Evolutionary conservation across 1,140 invertebrate species (phyloP).

Genomic region (Laupala kohalensis): DNA sequence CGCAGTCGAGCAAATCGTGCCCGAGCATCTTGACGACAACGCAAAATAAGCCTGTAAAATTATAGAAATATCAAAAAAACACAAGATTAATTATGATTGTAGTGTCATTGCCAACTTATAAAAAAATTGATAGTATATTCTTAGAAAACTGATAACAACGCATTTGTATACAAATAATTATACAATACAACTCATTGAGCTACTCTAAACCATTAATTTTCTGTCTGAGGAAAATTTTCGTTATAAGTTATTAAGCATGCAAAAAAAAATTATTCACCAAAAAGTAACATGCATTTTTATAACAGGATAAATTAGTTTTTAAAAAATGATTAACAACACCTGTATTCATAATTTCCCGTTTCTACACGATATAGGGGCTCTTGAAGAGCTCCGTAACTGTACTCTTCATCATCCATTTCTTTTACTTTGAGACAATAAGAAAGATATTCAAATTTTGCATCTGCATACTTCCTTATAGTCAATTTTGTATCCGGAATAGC

Average conservation of each 20-base stretch:
- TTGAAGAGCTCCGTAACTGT: conserved; percentile 82
- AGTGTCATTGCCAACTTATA: no score
- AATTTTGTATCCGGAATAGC: conserved; percentile 95
- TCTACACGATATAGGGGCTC: conserved; percentile 95
- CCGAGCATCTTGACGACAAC: conserved; percentile 89
- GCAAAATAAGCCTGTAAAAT: conserved; percentile 58
- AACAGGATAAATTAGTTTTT: background rate
- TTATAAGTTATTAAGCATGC: no score
- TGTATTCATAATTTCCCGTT: conserved; percentile 98
- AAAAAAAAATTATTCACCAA: no score
- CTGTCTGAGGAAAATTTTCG: no score
- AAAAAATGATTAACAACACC: conserved; percentile 32
- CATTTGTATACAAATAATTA: no score
- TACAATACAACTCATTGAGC: no score
- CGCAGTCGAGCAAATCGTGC: conserved; percentile 80
- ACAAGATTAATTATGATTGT: no score
- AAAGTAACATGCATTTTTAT: no score
- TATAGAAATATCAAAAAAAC: no score
- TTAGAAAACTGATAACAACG: no score
- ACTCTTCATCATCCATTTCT: conserved; percentile 98
- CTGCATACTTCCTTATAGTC: conserved; percentile 94
- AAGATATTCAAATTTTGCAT: conserved; percentile 96
- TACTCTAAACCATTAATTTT: no score
- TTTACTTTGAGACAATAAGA: conserved; percentile 96
- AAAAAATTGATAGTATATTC: no score